Evolutionary conservation across 92 coral and sea anemone genomes (phyloP).

Genomic region (Zoanthus sociatus): DNA sequence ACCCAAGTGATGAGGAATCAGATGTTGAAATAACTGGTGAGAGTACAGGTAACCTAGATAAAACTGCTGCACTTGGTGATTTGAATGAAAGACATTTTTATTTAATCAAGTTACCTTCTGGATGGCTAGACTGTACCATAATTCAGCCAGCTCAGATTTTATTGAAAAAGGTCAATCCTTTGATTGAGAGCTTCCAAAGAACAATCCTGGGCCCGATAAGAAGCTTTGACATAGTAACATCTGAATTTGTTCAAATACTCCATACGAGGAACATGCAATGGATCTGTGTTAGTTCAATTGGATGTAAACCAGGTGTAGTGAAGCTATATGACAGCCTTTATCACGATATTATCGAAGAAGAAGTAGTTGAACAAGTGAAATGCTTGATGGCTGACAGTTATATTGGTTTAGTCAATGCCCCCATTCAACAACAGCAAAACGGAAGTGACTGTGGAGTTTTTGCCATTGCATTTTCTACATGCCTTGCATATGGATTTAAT

Average conservation of each 20-base stretch:
- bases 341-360: slow-evolving; percentile 18
- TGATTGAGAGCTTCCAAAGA: slow-evolving; percentile 43
- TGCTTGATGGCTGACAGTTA: background rate
- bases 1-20: slow-evolving; percentile 42
- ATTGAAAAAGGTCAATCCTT: slow-evolving; percentile 27
- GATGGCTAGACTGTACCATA: slow-evolving; percentile 46
- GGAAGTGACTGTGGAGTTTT: no score
- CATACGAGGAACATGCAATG: slow-evolving; percentile 23
- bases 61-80: slow-evolving; percentile 41
- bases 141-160: slow-evolving; percentile 33
- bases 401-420: no score
- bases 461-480: no score
- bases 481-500: no score
- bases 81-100: slow-evolving; percentile 29
- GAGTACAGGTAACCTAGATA: slow-evolving; percentile 34
- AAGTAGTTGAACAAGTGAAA: slow-evolving; percentile 6
- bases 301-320: slow-evolving; percentile 25
- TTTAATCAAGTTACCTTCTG: slow-evolving; percentile 25
- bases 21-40: slow-evolving; percentile 40
- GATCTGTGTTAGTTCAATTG: slow-evolving; percentile 35
- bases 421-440: no score
- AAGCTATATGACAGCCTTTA: slow-evolving; percentile 42
- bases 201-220: slow-evolving; percentile 28
- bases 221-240: slow-evolving; percentile 17
- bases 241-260: slow-evolving; percentile 44